Conservation (phyloP, 2,113 vertebrate genomes). For the Callipepla squamata region DNA sequence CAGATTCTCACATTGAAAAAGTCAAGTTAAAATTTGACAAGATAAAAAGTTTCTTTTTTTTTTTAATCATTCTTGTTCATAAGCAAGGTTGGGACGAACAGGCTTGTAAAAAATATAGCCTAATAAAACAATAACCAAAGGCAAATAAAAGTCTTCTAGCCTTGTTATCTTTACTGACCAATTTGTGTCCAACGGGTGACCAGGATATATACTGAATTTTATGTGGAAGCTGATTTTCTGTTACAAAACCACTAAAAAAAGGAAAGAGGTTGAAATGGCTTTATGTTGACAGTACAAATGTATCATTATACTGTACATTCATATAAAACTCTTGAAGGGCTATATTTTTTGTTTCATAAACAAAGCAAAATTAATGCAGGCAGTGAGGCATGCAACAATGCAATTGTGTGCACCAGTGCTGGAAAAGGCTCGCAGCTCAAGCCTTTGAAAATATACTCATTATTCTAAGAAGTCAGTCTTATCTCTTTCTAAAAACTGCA, state of each 20-base stretch:
- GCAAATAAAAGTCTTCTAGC: conserved; percentile 1
- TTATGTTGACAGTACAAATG: not conserved
- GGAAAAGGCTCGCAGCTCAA: not conserved
- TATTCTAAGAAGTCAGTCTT: not conserved
- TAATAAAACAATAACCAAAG: conserved; percentile 8
- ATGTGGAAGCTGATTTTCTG: conserved; percentile 81
- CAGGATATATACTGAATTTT: conserved; percentile 88
- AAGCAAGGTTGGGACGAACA: not conserved
- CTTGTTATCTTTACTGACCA: conserved; percentile 81
- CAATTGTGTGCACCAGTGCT: not conserved
- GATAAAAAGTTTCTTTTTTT: not conserved
- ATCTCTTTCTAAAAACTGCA: not conserved
- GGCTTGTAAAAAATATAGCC: not conserved
- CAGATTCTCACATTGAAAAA: not conserved
- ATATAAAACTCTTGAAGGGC: not conserved
- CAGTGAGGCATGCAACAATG: conserved; percentile 17
- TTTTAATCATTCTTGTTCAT: not conserved
- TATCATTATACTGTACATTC: conserved; percentile 1
- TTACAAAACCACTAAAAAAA: conserved; percentile 85
- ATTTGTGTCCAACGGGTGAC: conserved; percentile 88
- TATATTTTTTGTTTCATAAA: not conserved
- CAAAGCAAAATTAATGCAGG: conserved; percentile 4
- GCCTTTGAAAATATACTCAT: not conserved
- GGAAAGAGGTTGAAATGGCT: conserved; percentile 54
- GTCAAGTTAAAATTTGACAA: not conserved